Evolutionary conservation across 2,113 vertebrate genomes (phyloP).

Genomic region (Neolamprologus hecqui): DNA sequence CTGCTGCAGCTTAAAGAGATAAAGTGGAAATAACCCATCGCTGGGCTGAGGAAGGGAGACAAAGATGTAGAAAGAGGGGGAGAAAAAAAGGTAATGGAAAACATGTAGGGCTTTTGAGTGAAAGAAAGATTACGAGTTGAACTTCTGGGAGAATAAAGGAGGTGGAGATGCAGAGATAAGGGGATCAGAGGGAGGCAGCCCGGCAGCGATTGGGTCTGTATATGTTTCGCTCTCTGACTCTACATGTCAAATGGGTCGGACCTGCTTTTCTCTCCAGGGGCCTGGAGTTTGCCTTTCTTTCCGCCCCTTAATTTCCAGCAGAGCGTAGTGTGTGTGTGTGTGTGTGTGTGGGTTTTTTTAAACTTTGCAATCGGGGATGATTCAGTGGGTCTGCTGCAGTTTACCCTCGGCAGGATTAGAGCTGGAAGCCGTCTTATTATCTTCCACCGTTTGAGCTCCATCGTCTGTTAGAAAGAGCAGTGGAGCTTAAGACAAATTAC

Average conservation of each 20-base stretch:
- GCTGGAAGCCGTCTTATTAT: constrained; percentile 49
- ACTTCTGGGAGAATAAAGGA: not conserved
- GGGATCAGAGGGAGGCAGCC: constrained; percentile 9
- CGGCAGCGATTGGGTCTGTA: not conserved
- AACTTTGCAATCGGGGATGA: constrained; percentile 45
- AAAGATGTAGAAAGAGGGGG: not conserved
- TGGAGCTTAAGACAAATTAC: constrained; percentile 48
- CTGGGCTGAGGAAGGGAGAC: not conserved
- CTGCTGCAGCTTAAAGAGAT: constrained; percentile 29
- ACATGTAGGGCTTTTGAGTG: not conserved
- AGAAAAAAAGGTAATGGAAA: not conserved
- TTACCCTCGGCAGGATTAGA: constrained; percentile 49
- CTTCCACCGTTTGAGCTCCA: constrained; percentile 16
- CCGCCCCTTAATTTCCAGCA: constrained; percentile 15
- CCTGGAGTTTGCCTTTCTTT: constrained; percentile 1
- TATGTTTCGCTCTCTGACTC: constrained; percentile 10
- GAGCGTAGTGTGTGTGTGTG: not conserved
- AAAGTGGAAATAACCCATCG: not conserved
- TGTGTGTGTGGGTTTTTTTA: not conserved
- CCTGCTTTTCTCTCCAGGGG: constrained; percentile 5
- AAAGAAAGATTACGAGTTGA: not conserved
- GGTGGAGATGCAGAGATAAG: not conserved
- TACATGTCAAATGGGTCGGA: constrained; percentile 30
- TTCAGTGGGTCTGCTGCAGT: constrained; percentile 33
- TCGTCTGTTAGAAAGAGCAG: constrained; percentile 38